Evolutionary conservation across 2,888 invertebrate species (phyloP).

Genomic region (Crematogaster levior): DNA sequence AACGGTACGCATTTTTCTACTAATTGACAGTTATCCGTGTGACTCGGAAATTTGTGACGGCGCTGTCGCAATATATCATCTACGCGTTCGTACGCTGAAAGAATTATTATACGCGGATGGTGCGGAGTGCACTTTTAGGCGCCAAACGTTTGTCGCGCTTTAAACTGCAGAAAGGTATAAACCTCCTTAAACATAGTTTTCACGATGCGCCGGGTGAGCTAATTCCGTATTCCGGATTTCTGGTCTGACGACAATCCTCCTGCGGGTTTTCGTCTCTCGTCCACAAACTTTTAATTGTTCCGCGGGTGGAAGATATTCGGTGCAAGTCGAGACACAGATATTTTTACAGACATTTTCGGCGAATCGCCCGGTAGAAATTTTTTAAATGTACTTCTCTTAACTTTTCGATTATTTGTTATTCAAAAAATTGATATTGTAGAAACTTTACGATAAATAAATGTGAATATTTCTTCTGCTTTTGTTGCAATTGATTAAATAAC

Average conservation of each 20-base stretch:
- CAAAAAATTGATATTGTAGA: too few species aligned
- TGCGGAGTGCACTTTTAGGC: constrained; percentile 12
- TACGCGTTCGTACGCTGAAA: constrained; percentile 18
- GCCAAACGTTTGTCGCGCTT: constrained; percentile 2
- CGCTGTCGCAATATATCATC: constrained; percentile 18
- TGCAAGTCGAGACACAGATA: constrained; percentile 37
- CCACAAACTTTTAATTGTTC: constrained; percentile 69
- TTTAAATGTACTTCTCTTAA: neutral
- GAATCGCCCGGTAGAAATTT: constrained; percentile 25
- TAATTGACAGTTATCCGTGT: constrained; percentile 11
- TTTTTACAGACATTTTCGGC: constrained; percentile 64
- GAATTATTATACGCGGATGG: constrained; percentile 23
- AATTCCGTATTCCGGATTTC: constrained; percentile 82
- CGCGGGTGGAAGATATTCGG: constrained; percentile 2
- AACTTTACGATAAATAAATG: neutral
- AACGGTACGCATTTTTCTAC: neutral
- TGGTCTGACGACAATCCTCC: constrained; percentile 79
- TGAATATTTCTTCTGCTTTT: neutral
- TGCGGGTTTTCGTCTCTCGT: constrained; percentile 42
- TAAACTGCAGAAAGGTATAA: constrained; percentile 39
- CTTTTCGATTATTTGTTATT: constrained; percentile 18
- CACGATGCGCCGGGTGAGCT: constrained; percentile 65
- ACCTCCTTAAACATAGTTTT: constrained; percentile 57
- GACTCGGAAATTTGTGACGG: constrained; percentile 18
- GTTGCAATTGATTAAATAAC: neutral